These are phyloP conservation scores for Ispidina lecontei DNA, from an alignment of 2,797 vertebrate genomes.

Conservation along the genomic window DNA sequence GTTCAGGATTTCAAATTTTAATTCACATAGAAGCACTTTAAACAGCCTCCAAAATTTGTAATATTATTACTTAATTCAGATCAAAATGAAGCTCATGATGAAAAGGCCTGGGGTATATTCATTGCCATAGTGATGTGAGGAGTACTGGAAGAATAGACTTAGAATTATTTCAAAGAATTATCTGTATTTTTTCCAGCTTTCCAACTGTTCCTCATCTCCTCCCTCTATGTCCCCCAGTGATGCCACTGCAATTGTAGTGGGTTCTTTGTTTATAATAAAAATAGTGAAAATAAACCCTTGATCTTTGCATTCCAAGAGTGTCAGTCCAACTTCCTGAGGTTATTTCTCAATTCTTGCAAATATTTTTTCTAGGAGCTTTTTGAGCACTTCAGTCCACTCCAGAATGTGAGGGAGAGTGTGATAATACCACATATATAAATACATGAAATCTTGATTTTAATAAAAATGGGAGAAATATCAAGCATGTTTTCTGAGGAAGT, in stretches of 20 bases:
- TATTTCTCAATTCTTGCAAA: constrained; percentile 36
- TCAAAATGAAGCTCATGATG: background rate
- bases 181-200: constrained; percentile 8
- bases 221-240: background rate
- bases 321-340: constrained; percentile 36
- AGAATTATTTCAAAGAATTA: background rate
- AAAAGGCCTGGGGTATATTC: background rate
- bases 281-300: constrained; percentile 61
- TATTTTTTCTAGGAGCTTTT: constrained; percentile 56
- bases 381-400: background rate
- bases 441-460: background rate
- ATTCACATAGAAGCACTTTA: background rate
- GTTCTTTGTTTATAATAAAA: constrained; percentile 62
- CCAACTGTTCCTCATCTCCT: constrained; percentile 29
- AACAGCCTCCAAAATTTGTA: background rate
- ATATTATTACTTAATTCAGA: background rate
- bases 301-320: constrained; percentile 47
- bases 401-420: background rate
- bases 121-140: constrained; percentile 4
- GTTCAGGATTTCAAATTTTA: constrained; percentile 7
- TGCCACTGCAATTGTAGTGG: constrained; percentile 39
- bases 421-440: background rate
- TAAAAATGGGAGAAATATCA: background rate
- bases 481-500: background rate
- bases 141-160: background rate